Conservation (phyloP, 2,888 invertebrate genomes). For the Falcaria lacertinaria region DNA sequence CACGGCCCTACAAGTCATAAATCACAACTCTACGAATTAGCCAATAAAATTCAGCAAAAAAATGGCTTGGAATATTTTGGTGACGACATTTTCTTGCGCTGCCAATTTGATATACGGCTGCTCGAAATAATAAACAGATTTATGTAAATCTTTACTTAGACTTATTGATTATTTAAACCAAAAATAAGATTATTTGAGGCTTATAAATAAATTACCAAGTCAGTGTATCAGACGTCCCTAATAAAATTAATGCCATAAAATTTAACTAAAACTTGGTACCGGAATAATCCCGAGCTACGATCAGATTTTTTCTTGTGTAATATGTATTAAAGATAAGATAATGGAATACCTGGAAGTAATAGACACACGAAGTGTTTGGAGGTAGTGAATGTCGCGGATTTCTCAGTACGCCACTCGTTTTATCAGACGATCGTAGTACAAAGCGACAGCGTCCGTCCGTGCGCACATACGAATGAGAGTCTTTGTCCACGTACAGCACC, state of each 20-base stretch:
- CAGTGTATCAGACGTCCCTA: no score
- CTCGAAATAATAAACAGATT: no score
- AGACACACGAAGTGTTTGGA: constrained; percentile 90
- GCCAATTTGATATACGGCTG: no score
- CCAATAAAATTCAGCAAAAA: constrained; percentile 6
- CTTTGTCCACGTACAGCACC: constrained; percentile 87
- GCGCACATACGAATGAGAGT: constrained; percentile 86
- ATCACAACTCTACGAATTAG: constrained; percentile 8
- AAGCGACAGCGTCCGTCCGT: constrained; percentile 88
- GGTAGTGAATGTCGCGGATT: constrained; percentile 89
- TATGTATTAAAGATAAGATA: background rate
- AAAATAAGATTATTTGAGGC: no score
- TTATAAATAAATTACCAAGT: no score
- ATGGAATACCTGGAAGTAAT: constrained; percentile 81
- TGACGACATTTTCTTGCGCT: background rate
- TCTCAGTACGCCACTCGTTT: constrained; percentile 85
- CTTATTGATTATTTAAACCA: no score
- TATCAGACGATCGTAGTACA: constrained; percentile 86
- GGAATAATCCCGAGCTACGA: no score
- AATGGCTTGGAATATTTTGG: background rate
- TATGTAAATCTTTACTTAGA: no score
- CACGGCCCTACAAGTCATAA: constrained; percentile 76
- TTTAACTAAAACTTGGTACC: background rate
- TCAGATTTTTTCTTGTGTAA: no score
- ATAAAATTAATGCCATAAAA: no score